Evolutionary conservation across 2,113 vertebrate species (phyloP).

Genomic region (Crotalus horridus): DNA sequence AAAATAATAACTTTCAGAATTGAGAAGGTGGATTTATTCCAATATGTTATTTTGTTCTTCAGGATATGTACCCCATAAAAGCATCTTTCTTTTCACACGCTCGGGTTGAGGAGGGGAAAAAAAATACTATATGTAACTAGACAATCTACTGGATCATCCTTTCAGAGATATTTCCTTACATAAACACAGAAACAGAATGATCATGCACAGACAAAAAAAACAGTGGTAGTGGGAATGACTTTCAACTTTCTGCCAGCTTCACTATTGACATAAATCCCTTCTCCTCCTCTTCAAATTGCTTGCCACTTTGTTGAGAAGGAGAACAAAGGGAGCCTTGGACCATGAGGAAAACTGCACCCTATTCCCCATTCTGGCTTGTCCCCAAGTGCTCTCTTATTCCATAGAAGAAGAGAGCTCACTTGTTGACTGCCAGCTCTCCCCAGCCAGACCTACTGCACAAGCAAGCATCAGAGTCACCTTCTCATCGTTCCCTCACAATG

Average conservation of each 20-base stretch:
- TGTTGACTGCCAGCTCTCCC: neutral
- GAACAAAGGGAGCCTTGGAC: neutral
- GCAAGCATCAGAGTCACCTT: neutral
- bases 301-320: neutral
- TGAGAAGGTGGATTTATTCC: neutral
- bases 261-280: neutral
- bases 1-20: neutral
- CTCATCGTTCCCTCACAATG: neutral
- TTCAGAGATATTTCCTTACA: neutral
- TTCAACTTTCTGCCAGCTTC: neutral
- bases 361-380: neutral
- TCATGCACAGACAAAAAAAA: neutral
- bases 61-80: neutral
- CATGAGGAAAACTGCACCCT: neutral
- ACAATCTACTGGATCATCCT: neutral
- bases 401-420: neutral
- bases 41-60: neutral
- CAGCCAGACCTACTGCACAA: neutral
- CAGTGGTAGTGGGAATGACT: neutral
- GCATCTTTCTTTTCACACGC: neutral
- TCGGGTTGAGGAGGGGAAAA: neutral
- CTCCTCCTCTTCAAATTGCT: neutral
- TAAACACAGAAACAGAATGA: neutral
- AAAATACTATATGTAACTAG: neutral
- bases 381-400: neutral